Evolutionary conservation across 2,797 vertebrate genomes (phyloP).

Genomic region (Onychomys torridus): DNA sequence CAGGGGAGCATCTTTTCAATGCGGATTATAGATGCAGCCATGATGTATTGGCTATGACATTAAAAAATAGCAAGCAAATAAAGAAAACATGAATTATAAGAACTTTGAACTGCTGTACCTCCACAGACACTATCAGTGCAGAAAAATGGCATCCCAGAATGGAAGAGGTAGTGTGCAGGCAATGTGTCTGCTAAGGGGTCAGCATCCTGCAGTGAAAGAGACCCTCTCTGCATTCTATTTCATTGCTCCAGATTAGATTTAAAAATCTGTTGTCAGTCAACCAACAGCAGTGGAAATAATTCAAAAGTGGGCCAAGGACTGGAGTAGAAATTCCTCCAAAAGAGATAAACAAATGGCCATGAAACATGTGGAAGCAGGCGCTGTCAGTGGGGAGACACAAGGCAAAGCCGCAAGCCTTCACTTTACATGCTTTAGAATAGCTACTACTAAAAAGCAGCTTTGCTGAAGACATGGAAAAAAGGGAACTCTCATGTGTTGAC

Average conservation of each 20-base stretch:
- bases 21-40: not conserved
- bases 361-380: not conserved
- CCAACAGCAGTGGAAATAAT: not conserved
- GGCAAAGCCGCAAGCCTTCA: not conserved
- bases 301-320: not conserved
- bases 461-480: no score
- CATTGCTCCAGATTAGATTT: not conserved
- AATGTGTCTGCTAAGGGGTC: not conserved
- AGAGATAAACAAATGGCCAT: not conserved
- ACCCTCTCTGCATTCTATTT: no score
- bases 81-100: not conserved
- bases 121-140: not conserved
- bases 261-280: not conserved
- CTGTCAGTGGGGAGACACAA: not conserved
- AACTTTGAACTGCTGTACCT: not conserved
- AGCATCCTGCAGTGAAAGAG: not conserved
- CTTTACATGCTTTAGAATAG: not conserved
- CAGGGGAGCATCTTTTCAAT: not conserved
- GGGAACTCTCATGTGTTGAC: not conserved
- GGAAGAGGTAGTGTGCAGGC: not conserved
- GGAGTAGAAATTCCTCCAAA: not conserved
- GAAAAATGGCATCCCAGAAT: not conserved
- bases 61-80: not conserved
- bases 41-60: not conserved
- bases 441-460: not conserved